Conservation (phyloP, 2,797 vertebrate genomes). For the Nothura maculosa region DNA sequence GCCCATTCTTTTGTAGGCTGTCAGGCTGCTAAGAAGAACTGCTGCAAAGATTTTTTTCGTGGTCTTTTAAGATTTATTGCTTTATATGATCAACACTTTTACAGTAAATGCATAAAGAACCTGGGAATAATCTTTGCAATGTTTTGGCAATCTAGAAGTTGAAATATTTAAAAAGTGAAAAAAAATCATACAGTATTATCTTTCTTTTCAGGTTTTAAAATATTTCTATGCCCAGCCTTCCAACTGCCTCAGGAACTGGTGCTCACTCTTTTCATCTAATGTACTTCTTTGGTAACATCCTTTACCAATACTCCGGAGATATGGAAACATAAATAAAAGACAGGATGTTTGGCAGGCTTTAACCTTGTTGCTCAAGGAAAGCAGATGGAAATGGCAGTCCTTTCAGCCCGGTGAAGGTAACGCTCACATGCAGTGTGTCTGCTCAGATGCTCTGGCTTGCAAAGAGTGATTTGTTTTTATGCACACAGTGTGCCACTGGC, state of each 20-base stretch:
- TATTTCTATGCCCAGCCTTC: not conserved
- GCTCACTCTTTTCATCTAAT: not conserved
- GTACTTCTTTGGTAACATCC: not conserved
- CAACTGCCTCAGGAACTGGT: not conserved
- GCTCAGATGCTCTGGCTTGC: not conserved
- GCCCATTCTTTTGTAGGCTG: not conserved
- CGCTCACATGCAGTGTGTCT: fast-evolving
- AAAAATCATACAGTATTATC: not conserved
- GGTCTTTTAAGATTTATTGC: not conserved
- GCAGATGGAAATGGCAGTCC: not conserved
- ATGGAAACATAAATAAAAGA: not conserved
- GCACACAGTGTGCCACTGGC: fast-evolving
- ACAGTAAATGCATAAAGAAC: not conserved
- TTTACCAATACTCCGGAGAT: fast-evolving
- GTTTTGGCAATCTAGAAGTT: not conserved
- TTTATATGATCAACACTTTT: not conserved
- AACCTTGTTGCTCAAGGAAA: not conserved
- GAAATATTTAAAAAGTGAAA: not conserved
- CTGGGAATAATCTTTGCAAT: not conserved
- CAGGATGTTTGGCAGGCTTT: not conserved
- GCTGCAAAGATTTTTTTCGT: not conserved
- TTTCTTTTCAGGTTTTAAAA: not conserved
- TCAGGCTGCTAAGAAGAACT: not conserved
- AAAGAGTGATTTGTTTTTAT: not conserved
- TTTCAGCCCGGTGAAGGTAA: not conserved